These are phyloP conservation scores for Pseudopleuronectes americanus DNA, from an alignment of 2,797 vertebrate genomes.

Conservation along the genomic window DNA sequence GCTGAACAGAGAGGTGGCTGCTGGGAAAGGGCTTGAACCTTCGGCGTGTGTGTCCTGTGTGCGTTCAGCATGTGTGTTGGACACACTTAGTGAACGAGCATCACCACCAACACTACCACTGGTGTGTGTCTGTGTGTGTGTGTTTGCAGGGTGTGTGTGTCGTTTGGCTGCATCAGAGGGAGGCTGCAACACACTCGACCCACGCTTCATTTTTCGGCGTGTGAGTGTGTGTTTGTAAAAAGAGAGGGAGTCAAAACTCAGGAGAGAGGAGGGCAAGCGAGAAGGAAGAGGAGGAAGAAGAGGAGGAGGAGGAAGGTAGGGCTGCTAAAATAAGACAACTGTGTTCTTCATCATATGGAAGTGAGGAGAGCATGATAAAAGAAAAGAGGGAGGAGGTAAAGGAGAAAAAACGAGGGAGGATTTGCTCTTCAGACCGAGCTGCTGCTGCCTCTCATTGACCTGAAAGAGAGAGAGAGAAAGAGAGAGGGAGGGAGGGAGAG, in stretches of 20 bases:
- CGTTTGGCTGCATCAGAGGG: slow-evolving; percentile 67
- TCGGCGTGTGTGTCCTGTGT: slow-evolving; percentile 17
- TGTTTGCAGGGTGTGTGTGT: slow-evolving; percentile 56
- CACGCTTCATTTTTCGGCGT: slow-evolving; percentile 75
- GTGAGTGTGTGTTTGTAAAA: slow-evolving; percentile 34
- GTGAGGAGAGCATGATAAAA: slow-evolving; percentile 60
- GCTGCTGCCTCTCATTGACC: slow-evolving; percentile 68
- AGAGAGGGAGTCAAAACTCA: slow-evolving; percentile 69
- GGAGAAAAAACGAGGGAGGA: slow-evolving; percentile 38
- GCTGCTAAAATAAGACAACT: slow-evolving; percentile 66
- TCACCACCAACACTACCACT: background rate
- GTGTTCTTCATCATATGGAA: slow-evolving; percentile 62
- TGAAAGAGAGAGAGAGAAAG: slow-evolving; percentile 58
- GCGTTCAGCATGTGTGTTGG: slow-evolving; percentile 15
- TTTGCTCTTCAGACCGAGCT: slow-evolving; percentile 50
- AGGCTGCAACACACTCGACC: slow-evolving; percentile 76
- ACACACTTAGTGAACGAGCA: slow-evolving; percentile 16
- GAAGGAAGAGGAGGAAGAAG: slow-evolving; percentile 41
- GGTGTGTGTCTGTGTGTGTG: slow-evolving; percentile 45
- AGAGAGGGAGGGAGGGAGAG: slow-evolving; percentile 9
- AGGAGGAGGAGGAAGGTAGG: slow-evolving; percentile 60
- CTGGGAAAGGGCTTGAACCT: slow-evolving; percentile 72
- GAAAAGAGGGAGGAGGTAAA: background rate
- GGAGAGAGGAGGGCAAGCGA: slow-evolving; percentile 53
- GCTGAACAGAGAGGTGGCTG: slow-evolving; percentile 93